phyloP scores from a whole-genome alignment of 2,113 vertebrate species.

The Struthio camelus region DNA sequence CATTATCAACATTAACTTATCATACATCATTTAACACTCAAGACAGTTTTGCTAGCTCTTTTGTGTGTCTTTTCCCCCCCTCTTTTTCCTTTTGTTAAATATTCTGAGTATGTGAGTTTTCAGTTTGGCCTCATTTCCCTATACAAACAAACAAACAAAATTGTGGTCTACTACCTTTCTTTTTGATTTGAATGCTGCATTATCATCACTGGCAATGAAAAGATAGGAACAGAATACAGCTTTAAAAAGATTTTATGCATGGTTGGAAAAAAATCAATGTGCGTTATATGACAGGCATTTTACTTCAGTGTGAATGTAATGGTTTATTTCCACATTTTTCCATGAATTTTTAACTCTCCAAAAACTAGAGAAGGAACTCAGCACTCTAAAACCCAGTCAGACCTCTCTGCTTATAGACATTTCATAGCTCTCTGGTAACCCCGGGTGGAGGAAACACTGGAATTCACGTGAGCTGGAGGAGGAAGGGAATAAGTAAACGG shows the following conservation, averaged over 20 bases:
- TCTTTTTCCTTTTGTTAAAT: not conserved
- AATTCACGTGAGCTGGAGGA: not conserved
- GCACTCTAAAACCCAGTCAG: not conserved
- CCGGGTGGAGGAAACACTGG: not conserved
- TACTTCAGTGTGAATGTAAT: not conserved
- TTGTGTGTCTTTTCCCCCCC: not conserved
- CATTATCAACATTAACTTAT: conserved; percentile 30
- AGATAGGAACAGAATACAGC: not conserved
- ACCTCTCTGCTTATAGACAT: not conserved
- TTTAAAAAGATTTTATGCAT: conserved; percentile 24
- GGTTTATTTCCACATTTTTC: not conserved
- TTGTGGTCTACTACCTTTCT: not conserved
- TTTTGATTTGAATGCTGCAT: not conserved
- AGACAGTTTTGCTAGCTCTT: not conserved
- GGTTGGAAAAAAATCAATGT: not conserved
- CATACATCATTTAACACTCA: conserved; percentile 11
- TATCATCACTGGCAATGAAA: not conserved
- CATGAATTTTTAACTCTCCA: not conserved
- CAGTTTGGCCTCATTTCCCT: not conserved
- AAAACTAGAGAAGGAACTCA: not conserved
- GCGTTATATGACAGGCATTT: not conserved
- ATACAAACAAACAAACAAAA: not conserved
- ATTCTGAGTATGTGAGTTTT: not conserved
- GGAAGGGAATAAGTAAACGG: accelerated
- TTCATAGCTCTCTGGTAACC: not conserved